Conservation (phyloP, 2,113 vertebrate genomes). For the Pristiophorus japonicus region DNA sequence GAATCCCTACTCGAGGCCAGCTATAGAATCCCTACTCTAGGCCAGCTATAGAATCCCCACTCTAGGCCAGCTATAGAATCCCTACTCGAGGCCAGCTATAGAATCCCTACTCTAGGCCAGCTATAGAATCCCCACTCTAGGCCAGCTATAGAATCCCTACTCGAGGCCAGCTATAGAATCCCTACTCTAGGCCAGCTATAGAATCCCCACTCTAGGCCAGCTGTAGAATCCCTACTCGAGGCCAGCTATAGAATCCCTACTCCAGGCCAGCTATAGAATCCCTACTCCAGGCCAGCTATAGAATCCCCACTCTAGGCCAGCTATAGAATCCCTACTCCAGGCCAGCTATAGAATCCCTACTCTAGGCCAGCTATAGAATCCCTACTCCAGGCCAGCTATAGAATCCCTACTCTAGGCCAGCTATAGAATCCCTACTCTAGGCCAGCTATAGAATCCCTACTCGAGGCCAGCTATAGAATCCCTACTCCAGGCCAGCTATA, state of each 20-base stretch:
- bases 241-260: background rate
- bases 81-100: background rate
- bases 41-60: too few relatives aligned
- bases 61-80: background rate
- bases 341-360: too few relatives aligned
- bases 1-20: too few relatives aligned
- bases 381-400: background rate
- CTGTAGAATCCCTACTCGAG: too few relatives aligned
- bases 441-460: too few relatives aligned
- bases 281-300: background rate
- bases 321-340: background rate
- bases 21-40: background rate
- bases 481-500: background rate
- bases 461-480: background rate
- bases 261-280: background rate
- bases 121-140: too few relatives aligned
- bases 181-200: background rate
- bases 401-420: too few relatives aligned
- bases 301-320: too few relatives aligned
- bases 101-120: background rate
- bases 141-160: background rate
- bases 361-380: background rate
- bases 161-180: background rate
- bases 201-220: background rate
- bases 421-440: background rate